Base-by-base conservation (phyloP, 2,888 invertebrate species). In the Stomorhina lunata region DNA sequence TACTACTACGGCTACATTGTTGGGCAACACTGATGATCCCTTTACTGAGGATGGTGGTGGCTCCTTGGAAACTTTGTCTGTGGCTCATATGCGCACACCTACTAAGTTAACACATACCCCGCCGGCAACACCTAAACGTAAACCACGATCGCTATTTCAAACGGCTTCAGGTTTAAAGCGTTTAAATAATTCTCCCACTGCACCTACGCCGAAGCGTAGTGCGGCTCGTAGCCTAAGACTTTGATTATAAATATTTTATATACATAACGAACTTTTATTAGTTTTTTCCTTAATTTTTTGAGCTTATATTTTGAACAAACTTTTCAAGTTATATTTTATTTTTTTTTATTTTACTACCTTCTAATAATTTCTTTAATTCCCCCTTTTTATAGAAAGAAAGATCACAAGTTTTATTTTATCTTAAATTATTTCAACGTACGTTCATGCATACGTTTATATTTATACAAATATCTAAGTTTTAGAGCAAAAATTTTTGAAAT, bases 141-240 rank as follows among this genome's bases (percentile, higher is more conserved):
- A 73, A 59, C 83, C 84, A 1, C 73, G 85, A 1, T 82, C 75
- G 45, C 73, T 83, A 48, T 78, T 84, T 32, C 83, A 80, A 55
- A 63, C 65, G 6, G 27, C 79, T 25, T 84, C 85, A 0, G 84
- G 82, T 12, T 72, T 84, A 66, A 85, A 83, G 40, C 85, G 85
- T 48, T 71, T 83, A 27, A 79, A 75, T 50, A 50, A 20, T 15
- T 83, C 84, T 15, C 81, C 84, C 6, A 61, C 78, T 12, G 63
- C 83, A 17, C 71, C 84, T 37, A 84, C 84, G 6, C 85, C 85
- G 9, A 86, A 85, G 37, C 85, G 85, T 27, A 85, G 73, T 53
- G 86, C 85, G 20, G 86, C 85, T 17, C 85, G 86, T 15, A 85
- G 84, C 40, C 80, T 86, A 34, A 83, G 86, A 20, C 84, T 86